phyloP scores from a whole-genome alignment of 2,888 invertebrate genomes.

The Lasioglossum lativentre region DNA sequence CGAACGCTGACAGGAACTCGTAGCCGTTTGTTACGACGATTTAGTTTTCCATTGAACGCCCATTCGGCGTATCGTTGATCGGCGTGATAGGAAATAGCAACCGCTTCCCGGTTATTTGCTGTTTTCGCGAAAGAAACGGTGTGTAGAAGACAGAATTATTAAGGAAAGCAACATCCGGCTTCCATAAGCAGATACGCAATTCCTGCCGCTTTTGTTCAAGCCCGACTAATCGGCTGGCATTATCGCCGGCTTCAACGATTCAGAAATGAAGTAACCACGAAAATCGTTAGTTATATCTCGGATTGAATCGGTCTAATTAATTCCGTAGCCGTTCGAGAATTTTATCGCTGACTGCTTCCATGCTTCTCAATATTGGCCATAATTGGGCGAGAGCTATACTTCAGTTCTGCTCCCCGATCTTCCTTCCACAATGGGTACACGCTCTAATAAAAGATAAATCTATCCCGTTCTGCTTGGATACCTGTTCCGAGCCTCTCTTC shows the following conservation, averaged over 20 bases:
- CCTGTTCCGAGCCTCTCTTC: neutral
- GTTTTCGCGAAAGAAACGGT: constrained; percentile 47
- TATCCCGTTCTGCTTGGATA: constrained; percentile 3
- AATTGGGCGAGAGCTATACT: constrained; percentile 36
- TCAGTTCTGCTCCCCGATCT: constrained; percentile 17
- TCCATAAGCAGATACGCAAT: constrained; percentile 47
- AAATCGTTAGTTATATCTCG: constrained; percentile 53
- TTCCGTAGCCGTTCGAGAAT: constrained; percentile 46
- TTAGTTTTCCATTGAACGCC: constrained; percentile 11
- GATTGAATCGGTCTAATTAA: constrained; percentile 60
- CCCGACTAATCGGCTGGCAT: constrained; percentile 56
- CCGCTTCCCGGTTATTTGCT: constrained; percentile 33
- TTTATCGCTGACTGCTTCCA: constrained; percentile 54
- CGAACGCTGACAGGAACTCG: neutral
- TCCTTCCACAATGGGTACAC: neutral
- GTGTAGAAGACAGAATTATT: constrained; percentile 49
- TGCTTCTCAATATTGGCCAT: constrained; percentile 48
- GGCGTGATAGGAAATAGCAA: constrained; percentile 35
- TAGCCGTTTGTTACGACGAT: neutral
- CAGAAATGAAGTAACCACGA: constrained; percentile 57
- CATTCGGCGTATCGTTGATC: constrained; percentile 8
- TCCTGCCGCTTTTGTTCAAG: constrained; percentile 55
- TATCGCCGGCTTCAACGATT: constrained; percentile 58
- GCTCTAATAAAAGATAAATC: constrained; percentile 25
- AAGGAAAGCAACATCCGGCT: constrained; percentile 58